A percentile compares a stretch with the other conserved stretches of the same genome.
These are phyloP conservation scores for Electrona antarctica DNA, from an alignment of 2,113 vertebrate species.

Conservation along the genomic window DNA sequence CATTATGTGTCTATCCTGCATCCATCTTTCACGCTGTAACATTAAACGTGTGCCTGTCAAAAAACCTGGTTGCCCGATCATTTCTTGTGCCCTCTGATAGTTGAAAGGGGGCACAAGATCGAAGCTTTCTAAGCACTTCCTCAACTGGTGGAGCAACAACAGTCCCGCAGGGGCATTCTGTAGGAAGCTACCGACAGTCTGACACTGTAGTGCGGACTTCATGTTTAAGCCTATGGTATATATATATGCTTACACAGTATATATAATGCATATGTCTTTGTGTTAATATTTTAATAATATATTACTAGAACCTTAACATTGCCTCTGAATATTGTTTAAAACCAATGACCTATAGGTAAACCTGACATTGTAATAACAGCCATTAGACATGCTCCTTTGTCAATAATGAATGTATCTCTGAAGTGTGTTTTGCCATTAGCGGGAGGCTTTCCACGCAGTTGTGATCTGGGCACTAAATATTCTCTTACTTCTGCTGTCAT, in stretches of 20 bases:
- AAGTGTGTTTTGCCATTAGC: constrained; percentile 63
- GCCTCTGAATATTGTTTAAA: constrained; percentile 22
- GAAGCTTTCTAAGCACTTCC: background rate
- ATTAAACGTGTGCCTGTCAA: constrained; percentile 7
- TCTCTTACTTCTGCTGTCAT: constrained; percentile 55
- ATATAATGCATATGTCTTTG: constrained; percentile 7
- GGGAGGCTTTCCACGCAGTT: constrained; percentile 35
- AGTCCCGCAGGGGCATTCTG: background rate
- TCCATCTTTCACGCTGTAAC: background rate
- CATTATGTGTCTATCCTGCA: background rate
- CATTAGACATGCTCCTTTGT: constrained; percentile 54
- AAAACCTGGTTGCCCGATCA: background rate
- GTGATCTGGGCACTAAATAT: constrained; percentile 61
- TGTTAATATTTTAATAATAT: constrained; percentile 13
- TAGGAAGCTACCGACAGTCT: background rate
- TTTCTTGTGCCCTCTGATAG: background rate
- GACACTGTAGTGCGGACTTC: background rate
- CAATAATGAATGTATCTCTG: constrained; percentile 62
- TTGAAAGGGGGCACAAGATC: background rate
- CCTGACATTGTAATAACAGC: constrained; percentile 48
- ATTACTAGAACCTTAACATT: constrained; percentile 22
- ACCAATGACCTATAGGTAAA: constrained; percentile 42
- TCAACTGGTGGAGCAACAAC: background rate
- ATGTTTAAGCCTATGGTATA: background rate
- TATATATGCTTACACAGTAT: background rate